These are phyloP conservation scores for Chrysomallon squamiferum DNA, from an alignment of 1,140 invertebrate species.

Conservation along the genomic window DNA sequence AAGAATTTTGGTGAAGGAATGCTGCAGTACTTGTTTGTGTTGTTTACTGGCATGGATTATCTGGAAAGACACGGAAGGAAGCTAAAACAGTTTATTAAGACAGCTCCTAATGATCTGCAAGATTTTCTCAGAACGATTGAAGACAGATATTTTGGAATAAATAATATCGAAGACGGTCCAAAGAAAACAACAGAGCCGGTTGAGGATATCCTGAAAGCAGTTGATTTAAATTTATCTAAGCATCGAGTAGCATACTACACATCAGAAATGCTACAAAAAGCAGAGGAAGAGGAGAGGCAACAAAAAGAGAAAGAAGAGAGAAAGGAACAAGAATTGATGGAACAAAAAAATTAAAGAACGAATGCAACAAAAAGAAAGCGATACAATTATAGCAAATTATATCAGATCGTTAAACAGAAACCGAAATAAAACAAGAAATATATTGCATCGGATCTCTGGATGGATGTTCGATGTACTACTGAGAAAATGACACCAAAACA, in stretches of 20 bases:
- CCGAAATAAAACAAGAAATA: too few species aligned
- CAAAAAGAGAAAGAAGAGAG: background rate
- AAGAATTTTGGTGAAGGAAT: constrained; percentile 6
- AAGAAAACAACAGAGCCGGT: constrained; percentile 2
- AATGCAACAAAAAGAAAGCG: too few species aligned
- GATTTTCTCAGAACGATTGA: too few species aligned
- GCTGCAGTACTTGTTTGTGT: constrained; percentile 8
- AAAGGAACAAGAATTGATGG: background rate
- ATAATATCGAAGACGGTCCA: background rate
- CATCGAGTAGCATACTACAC: constrained; percentile 8
- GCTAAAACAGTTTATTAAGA: background rate
- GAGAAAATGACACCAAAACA: too few species aligned
- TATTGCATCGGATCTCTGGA: too few species aligned
- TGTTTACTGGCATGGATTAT: constrained; percentile 13
- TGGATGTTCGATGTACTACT: too few species aligned
- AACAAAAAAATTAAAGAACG: too few species aligned
- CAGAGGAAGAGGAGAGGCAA: background rate
- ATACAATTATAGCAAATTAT: too few species aligned
- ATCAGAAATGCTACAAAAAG: background rate
- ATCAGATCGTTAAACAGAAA: too few species aligned
- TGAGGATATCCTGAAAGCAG: background rate
- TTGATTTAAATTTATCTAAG: background rate
- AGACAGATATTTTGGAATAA: too few species aligned
- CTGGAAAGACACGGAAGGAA: background rate
- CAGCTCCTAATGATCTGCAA: background rate